Evolutionary conservation across 2,797 vertebrate species (phyloP).

Genomic region (Brachyrhaphis roseni): DNA sequence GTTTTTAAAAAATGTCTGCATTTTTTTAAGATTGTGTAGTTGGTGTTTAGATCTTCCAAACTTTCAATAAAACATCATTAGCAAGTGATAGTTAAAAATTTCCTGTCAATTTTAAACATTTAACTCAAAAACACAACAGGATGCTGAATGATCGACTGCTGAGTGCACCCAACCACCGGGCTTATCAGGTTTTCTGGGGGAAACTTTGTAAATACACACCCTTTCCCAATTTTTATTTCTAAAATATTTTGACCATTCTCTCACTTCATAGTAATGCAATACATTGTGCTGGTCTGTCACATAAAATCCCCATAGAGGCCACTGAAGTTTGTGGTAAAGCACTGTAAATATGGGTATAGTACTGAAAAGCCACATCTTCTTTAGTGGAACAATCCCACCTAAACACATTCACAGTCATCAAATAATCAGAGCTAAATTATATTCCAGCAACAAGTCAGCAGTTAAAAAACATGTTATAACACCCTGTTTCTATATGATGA

Average conservation of each 20-base stretch:
- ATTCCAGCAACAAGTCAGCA: constrained; percentile 40
- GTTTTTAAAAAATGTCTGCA: no score
- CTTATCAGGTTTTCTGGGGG: no score
- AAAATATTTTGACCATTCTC: neutral
- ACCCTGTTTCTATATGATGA: constrained; percentile 12
- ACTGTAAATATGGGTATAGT: neutral
- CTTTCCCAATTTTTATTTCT: neutral
- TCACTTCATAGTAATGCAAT: neutral
- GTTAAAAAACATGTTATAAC: constrained; percentile 45
- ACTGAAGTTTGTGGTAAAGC: neutral
- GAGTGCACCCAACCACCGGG: no score
- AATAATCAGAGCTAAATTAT: constrained; percentile 4
- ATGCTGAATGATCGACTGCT: no score
- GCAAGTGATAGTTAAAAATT: no score
- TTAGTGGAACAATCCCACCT: neutral
- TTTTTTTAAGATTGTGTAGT: no score
- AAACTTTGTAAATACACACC: neutral
- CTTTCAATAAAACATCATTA: no score
- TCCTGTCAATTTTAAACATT: no score
- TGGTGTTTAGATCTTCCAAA: no score
- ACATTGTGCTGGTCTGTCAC: neutral
- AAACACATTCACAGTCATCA: neutral
- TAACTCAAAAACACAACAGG: no score
- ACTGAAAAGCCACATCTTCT: neutral
- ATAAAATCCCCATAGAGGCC: neutral